These are phyloP conservation scores for Synergus gifuensis DNA, from an alignment of 2,888 invertebrate genomes.

Conservation along the genomic window DNA sequence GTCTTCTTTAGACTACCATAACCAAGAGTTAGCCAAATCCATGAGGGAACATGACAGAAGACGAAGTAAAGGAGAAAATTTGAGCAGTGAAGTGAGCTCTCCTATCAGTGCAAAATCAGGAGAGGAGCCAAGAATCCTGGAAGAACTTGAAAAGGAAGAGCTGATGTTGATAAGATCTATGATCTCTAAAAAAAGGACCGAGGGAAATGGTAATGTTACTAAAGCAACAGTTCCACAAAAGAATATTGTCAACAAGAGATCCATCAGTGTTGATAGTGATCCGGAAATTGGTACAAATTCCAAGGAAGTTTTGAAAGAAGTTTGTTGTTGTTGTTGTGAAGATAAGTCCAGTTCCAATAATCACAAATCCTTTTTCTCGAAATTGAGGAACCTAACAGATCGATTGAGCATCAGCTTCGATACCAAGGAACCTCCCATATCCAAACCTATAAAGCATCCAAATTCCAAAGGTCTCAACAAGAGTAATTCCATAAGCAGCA, in stretches of 20 bases:
- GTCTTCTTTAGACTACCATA: slow-evolving; percentile 74
- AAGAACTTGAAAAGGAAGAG: slow-evolving; percentile 70
- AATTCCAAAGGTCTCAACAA: slow-evolving; percentile 65
- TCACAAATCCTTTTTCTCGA: slow-evolving; percentile 78
- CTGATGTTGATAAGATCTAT: slow-evolving; percentile 48
- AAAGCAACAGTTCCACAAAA: slow-evolving; percentile 56
- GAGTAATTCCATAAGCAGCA: slow-evolving; percentile 66
- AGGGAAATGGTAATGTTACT: slow-evolving; percentile 66
- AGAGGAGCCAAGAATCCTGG: slow-evolving; percentile 69
- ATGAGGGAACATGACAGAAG: slow-evolving; percentile 78
- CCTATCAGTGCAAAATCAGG: slow-evolving; percentile 71
- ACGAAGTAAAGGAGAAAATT: slow-evolving; percentile 69
- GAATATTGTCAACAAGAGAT: slow-evolving; percentile 58
- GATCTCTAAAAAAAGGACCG: slow-evolving; percentile 20
- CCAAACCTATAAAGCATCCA: slow-evolving; percentile 60
- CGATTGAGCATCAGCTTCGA: slow-evolving; percentile 79
- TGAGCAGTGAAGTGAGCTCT: slow-evolving; percentile 71
- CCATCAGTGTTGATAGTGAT: slow-evolving; percentile 54
- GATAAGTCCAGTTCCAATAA: slow-evolving; percentile 71
- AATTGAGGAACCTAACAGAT: slow-evolving; percentile 80
- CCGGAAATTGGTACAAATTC: slow-evolving; percentile 54
- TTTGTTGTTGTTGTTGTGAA: slow-evolving; percentile 66
- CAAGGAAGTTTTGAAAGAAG: slow-evolving; percentile 50
- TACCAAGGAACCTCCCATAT: slow-evolving; percentile 73
- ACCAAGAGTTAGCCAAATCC: slow-evolving; percentile 78